Base-by-base conservation (phyloP, 2,888 invertebrate genomes). In the Drosophila algonquin region DNA sequence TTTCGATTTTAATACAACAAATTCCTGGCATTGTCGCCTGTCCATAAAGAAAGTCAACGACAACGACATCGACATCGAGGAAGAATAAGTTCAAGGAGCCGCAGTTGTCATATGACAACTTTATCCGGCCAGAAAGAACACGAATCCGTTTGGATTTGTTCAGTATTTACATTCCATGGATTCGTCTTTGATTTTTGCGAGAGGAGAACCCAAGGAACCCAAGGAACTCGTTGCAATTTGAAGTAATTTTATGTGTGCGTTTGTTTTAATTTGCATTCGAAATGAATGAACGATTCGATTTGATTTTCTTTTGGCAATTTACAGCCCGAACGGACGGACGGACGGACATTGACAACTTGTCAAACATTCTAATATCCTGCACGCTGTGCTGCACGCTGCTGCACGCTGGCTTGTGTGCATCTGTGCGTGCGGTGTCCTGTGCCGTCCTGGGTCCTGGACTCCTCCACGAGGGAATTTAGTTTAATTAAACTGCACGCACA, bases 1-100 rank as follows among this genome's bases (percentile, higher is more conserved):
- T 87, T 85, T 82, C 82, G 76, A 87, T 84, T 88, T 89, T 87
- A 87, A 86, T 86, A 81, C 86, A 85, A 76, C 64, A 85, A 85
- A 85, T 87, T 87, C 89, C 85, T 53, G 57, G 63, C 83, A 86
- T 80, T 88, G 81, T 76, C 74, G 54, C 24, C 70, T 65, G 72
- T 56, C 74, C 69, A 62, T 81, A 64, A 70, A 72, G 63, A 70
- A 70, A 44, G 40, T n/a, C 21, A 54, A 54, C 54, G 54, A 57
- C 30, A 57, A 64, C 65, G 32, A 45, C 30, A 57, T 57, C 65
- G 32, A 45, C 7, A 8, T 2, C 30, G 7, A 8, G 74, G 40
- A 40, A 32, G 56, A 73, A 56, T 24, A 61, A 67, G 63, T 60
- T 40, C 16, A 58, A 64, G 50, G 45, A 50, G 51, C 32, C 48